Conservation (phyloP, 2,888 invertebrate genomes). For the Biston betularia region DNA sequence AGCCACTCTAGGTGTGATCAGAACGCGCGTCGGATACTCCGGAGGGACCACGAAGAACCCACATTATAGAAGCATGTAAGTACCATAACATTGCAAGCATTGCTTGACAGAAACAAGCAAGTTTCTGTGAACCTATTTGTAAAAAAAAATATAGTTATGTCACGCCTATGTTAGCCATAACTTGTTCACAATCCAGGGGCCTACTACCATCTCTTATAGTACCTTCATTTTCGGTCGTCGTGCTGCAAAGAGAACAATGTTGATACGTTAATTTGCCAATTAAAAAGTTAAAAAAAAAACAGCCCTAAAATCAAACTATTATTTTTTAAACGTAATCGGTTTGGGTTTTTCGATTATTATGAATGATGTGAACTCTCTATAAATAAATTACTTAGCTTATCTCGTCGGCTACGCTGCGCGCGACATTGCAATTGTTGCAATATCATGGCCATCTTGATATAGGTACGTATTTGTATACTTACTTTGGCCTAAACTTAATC, state of each 20-base stretch:
- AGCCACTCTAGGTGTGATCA: conserved; percentile 89
- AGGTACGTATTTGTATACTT: conserved; percentile 14
- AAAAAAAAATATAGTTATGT: no score
- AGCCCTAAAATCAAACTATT: no score
- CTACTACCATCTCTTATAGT: no score
- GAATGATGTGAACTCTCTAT: not conserved
- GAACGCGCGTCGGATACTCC: conserved; percentile 97
- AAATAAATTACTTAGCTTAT: not conserved
- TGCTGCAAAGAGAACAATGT: no score
- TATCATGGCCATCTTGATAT: conserved; percentile 16
- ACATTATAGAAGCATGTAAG: conserved; percentile 94
- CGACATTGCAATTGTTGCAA: conserved; percentile 11
- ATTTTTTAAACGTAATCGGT: no score
- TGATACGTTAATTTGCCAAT: no score
- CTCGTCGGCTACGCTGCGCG: not conserved
- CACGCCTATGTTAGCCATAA: no score
- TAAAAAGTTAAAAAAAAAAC: no score
- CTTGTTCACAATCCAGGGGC: no score
- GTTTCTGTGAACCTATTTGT: no score
- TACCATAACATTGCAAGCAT: conserved; percentile 27
- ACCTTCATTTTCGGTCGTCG: no score
- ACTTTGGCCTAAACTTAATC: conserved; percentile 10
- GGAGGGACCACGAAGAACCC: conserved; percentile 94
- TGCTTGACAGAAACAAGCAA: not conserved
- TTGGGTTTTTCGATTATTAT: no score